Conservation (phyloP, 2,797 vertebrate genomes). For the Phoxinus dragarum region DNA sequence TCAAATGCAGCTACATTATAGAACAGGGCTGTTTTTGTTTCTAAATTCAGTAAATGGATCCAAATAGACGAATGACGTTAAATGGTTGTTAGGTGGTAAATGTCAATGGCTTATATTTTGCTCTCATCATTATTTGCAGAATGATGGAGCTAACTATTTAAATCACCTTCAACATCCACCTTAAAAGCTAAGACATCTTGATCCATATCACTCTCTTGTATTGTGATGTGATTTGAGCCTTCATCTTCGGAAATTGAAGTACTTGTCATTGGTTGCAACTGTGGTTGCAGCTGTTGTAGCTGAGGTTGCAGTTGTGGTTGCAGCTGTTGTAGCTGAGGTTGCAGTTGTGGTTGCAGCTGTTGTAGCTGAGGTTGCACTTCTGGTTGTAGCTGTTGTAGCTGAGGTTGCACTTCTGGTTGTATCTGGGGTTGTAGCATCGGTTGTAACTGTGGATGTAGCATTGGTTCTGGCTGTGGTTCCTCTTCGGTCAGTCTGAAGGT, state of each 20-base stretch:
- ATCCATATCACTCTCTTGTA: conserved; percentile 71
- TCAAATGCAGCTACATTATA: not conserved
- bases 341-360: not conserved
- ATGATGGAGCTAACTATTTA: conserved; percentile 79
- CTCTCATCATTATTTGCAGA: conserved; percentile 68
- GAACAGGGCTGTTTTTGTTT: conserved; percentile 12
- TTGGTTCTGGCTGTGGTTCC: conserved; percentile 61
- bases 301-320: not conserved
- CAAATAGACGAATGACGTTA: conserved; percentile 52
- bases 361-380: too few species aligned
- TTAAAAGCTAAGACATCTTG: conserved; percentile 79
- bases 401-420: not conserved
- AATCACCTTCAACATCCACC: conserved; percentile 88
- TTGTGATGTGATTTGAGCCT: conserved; percentile 70
- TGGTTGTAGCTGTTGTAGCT: not conserved
- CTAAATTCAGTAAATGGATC: conserved; percentile 49
- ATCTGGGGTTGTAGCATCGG: not conserved
- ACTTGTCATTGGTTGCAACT: conserved; percentile 55
- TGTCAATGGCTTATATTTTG: conserved; percentile 56
- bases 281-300: not conserved
- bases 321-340: not conserved
- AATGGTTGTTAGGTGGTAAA: conserved; percentile 53
- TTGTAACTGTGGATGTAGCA: not conserved
- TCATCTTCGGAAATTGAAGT: conserved; percentile 66
- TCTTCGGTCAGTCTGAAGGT: conserved; percentile 75